phyloP scores from a whole-genome alignment of 2,888 invertebrate species.

The Lochmaea capreae region DNA sequence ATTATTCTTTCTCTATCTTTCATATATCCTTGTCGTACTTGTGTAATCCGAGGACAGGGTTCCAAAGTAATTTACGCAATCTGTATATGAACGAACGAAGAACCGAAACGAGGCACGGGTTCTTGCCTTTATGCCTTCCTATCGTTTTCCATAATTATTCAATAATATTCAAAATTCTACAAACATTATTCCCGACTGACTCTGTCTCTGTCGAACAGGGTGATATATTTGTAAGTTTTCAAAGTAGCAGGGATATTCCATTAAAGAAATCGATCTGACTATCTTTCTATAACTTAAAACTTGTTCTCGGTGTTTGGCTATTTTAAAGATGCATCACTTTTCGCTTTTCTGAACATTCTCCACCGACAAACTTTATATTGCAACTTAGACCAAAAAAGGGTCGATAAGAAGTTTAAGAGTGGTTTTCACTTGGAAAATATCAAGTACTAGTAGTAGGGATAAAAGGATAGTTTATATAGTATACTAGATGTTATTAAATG shows the following conservation, averaged over 20 bases:
- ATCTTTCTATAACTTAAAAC: conserved; percentile 19
- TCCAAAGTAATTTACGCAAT: too few relatives aligned
- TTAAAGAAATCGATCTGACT: conserved; percentile 23
- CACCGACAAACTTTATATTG: not conserved
- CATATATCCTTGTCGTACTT: too few relatives aligned
- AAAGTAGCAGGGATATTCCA: conserved; percentile 25
- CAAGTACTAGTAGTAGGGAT: not conserved
- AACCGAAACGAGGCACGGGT: too few relatives aligned
- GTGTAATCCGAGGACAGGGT: too few relatives aligned
- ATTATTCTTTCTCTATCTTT: too few relatives aligned
- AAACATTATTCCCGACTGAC: too few relatives aligned
- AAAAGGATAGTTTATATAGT: too few relatives aligned
- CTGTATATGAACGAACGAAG: too few relatives aligned
- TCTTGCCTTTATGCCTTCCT: too few relatives aligned
- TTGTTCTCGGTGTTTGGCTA: conserved; percentile 5
- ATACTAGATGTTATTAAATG: too few relatives aligned
- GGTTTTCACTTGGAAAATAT: not conserved
- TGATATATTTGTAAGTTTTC: conserved; percentile 18
- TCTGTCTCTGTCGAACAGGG: not conserved
- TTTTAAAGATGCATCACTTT: not conserved
- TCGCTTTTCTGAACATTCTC: not conserved
- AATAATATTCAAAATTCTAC: too few relatives aligned
- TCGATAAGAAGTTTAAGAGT: not conserved
- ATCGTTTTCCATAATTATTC: too few relatives aligned
- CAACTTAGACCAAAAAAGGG: not conserved